A percentile compares a stretch with the other conserved stretches of the same genome.
phyloP scores from a whole-genome alignment of 1,140 invertebrate genomes.

The Drosophila pandora region DNA sequence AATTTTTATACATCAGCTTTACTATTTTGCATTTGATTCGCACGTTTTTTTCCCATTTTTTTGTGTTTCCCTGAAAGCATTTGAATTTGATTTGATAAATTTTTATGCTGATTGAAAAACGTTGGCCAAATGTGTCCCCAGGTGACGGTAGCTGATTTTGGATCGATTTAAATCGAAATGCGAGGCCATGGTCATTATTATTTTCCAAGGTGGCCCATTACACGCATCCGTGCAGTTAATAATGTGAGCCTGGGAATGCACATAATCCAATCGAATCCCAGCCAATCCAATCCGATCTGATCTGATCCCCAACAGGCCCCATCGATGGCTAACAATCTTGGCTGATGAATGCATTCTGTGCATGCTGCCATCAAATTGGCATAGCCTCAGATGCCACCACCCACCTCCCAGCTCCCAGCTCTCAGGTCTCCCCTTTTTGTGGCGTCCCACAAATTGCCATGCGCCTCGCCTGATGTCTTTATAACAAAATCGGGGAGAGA shows the following conservation, averaged over 20 bases:
- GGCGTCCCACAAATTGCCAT: conserved; percentile 79
- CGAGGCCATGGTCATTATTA: conserved; percentile 49
- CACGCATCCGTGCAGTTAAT: conserved; percentile 63
- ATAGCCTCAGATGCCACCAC: conserved; percentile 19
- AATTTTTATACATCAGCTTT: conserved; percentile 64
- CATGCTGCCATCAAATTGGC: conserved; percentile 69
- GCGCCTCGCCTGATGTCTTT: conserved; percentile 78
- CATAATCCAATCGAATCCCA: conserved; percentile 25
- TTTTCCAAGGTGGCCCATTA: conserved; percentile 78
- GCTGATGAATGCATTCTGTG: conserved; percentile 72
- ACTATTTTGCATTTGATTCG: conserved; percentile 65
- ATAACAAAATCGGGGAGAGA: conserved; percentile 41
- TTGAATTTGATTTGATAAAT: conserved; percentile 82
- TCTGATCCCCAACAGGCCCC: conserved; percentile 23
- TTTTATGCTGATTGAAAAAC: conserved; percentile 82
- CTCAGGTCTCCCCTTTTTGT: conserved; percentile 33
- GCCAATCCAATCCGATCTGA: neutral
- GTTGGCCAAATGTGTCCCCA: conserved; percentile 75
- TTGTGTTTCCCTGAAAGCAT: conserved; percentile 31
- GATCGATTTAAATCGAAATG: conserved; percentile 28
- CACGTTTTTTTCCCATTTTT: conserved; percentile 27
- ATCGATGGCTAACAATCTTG: conserved; percentile 69
- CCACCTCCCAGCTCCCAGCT: neutral
- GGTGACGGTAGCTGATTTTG: conserved; percentile 33
- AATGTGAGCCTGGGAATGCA: conserved; percentile 70